These are phyloP conservation scores for Gephyroberyx darwinii DNA, from an alignment of 2,797 vertebrate species.

Conservation along the genomic window DNA sequence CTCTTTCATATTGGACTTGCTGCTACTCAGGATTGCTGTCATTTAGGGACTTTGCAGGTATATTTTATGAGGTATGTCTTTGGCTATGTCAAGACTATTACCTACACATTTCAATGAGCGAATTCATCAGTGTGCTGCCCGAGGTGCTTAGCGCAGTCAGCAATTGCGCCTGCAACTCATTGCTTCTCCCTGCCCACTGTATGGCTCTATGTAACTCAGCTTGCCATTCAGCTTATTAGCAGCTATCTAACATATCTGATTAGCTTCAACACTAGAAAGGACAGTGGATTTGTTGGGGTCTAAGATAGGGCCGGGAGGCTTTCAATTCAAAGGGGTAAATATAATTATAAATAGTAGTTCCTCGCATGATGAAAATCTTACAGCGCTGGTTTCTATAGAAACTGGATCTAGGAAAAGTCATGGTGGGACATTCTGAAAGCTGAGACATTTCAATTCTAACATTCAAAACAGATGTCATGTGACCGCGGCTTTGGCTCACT, in stretches of 20 bases:
- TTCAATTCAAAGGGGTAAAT: background rate
- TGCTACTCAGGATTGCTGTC: conserved; percentile 63
- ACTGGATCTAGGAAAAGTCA: too few species aligned
- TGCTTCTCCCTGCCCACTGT: conserved; percentile 19
- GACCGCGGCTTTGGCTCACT: too few species aligned
- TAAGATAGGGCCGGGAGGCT: too few species aligned
- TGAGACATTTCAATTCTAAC: too few species aligned
- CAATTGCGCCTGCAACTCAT: conserved; percentile 55
- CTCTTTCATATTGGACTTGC: conserved; percentile 65
- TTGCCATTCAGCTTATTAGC: conserved; percentile 22
- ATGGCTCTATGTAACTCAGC: conserved; percentile 28
- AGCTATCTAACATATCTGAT: conserved; percentile 2
- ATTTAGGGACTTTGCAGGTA: conserved; percentile 64
- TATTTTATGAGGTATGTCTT: conserved; percentile 71
- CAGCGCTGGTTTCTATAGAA: too few species aligned
- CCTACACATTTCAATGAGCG: conserved; percentile 67
- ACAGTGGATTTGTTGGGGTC: background rate
- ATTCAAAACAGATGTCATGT: too few species aligned
- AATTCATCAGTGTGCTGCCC: conserved; percentile 66
- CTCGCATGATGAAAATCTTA: too few species aligned
- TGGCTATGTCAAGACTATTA: conserved; percentile 71
- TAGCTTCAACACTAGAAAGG: conserved; percentile 7
- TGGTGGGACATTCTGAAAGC: too few species aligned
- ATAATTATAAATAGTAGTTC: too few species aligned
- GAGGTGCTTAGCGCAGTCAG: conserved; percentile 60